Evolutionary conservation across 2,113 vertebrate genomes (phyloP), one percentile per base, ranked within the genome.

Genomic region (Thunnus maccoyii): DNA sequence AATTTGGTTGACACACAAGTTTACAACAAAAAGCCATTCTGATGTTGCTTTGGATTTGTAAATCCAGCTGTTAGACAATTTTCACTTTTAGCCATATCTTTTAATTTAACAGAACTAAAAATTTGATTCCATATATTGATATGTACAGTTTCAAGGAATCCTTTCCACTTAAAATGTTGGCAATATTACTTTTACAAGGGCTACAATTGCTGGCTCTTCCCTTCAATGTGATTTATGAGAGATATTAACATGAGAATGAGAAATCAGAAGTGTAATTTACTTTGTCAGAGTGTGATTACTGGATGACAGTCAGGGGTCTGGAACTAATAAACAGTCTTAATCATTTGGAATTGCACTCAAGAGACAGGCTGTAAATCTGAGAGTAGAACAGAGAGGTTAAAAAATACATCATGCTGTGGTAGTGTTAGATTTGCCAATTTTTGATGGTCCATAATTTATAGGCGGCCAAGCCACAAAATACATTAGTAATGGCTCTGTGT

Each of bases 311-410:
- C 63, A 73, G 74, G 57, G 46, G 47, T 25, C 58, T 68, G 48
- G 47, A 82, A 85, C 72, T 89, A 82, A 89, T 89, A 83, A 86
- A 89, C 64, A 78, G 62, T 16, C 50, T 82, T 86, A 82, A 87
- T 93, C 52, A 80, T 76, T 78, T 13, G 52, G 78, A 90, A 86
- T 76, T 78, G 84, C 63, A 55, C 71, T 76, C 65, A 60, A 65
- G 80, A 85, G 87, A 66, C 50, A 78, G 80, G 63, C 55, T 74
- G 73, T 88, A 87, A 86, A 88, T 88, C 78, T 78, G 9, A 63
- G 48, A 58, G 51, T 15, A 72, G 47, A 86, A 76, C 61, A 78
- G 60, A 76, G 50, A 50, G 67, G 36, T 30, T 47, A 64, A 60
- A 76, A 77, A 78, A 54, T 18, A 52, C 36, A 52, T 20, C 51